Evolutionary conservation across 2,113 vertebrate species (phyloP), one percentile per base, ranked within the genome.

Genomic region (Centropus bengalensis): DNA sequence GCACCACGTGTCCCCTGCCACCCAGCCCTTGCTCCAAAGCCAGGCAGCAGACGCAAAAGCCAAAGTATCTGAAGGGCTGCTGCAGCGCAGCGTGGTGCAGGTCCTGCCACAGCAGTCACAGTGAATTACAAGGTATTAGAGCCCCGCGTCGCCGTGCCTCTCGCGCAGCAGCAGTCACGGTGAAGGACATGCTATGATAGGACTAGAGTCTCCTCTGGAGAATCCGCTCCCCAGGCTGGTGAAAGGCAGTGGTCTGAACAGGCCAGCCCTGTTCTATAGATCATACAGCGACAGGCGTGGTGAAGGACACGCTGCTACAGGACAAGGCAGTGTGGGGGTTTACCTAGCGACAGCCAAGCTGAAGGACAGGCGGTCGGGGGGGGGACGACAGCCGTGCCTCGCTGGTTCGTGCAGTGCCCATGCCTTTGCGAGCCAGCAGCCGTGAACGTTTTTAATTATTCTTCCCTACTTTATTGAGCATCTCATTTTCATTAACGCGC

Each of bases 121-220:
- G 92, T 94, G 94, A 96, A 96, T 97, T 95, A 96, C 95, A 93
- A 93, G 94, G 94, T 89, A 89, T 93, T 91, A 91, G 92, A 96
- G 86, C 92, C 95, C 92, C 54, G 23, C 0, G 73, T 88, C 38
- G 78, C 91, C 44, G 66, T 38, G 96, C 59, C 86, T 77, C 87
- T 76, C 49, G n/a, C 27, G 69, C 86, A 86, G 95, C 81, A 92
- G 94, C 92, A 94, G 95, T 94, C 94, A 95, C 60, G 85, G 89
- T 94, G 96, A 96, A 96, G 96, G 96, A 96, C 94, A 81, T 78
- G 95, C 89, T 89, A 70, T 81, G 91, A 96, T 70, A 95, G 95
- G 94, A 94, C 93, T 83, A 78, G 56, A 91, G 87, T 10, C 87
- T 95, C 89, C 93, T 94, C 91, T 24, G 2, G 93, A 92, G 87